Percentiles rank a stretch among this genome's conserved stretches.
These are phyloP conservation scores for Arvicanthis niloticus DNA, from an alignment of 2,113 vertebrate species.

Conservation along the genomic window DNA sequence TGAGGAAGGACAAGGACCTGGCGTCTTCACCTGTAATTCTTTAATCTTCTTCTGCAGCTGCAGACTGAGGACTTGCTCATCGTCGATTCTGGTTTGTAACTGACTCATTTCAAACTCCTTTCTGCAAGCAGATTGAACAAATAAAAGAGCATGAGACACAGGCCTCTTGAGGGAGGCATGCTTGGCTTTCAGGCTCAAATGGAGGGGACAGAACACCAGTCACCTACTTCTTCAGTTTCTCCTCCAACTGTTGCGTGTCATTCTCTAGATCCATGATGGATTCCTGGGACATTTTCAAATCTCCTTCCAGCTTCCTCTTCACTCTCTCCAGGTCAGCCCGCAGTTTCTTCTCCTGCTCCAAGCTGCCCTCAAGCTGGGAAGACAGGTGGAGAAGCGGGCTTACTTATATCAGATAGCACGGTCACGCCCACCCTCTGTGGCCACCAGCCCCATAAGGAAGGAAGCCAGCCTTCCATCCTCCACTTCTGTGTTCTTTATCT, in stretches of 20 bases:
- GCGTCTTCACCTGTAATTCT: conserved; percentile 84
- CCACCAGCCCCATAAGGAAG: not conserved
- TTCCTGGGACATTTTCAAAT: conserved; percentile 88
- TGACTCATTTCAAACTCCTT: conserved; percentile 92
- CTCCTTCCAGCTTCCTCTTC: conserved; percentile 90
- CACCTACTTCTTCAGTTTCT: conserved; percentile 90
- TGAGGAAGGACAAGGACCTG: not conserved
- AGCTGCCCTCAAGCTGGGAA: conserved; percentile 86
- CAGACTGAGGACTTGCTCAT: conserved; percentile 87
- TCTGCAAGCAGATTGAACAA: conserved; percentile 80
- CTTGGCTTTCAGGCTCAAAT: not conserved
- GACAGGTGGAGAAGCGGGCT: not conserved
- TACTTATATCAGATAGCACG: fast-evolving
- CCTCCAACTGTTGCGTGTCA: conserved; percentile 89
- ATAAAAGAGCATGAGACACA: not conserved
- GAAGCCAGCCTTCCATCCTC: fast-evolving
- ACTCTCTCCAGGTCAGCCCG: conserved; percentile 89
- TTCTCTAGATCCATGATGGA: conserved; percentile 86
- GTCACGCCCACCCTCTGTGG: fast-evolving
- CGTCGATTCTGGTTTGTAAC: conserved; percentile 89
- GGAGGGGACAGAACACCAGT: not conserved
- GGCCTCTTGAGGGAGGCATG: not conserved
- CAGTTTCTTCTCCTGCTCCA: conserved; percentile 92
- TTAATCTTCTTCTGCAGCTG: conserved; percentile 93
- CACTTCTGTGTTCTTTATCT: not conserved